Conservation (phyloP, 1,140 invertebrate genomes). For the Drosophila mojavensis region DNA sequence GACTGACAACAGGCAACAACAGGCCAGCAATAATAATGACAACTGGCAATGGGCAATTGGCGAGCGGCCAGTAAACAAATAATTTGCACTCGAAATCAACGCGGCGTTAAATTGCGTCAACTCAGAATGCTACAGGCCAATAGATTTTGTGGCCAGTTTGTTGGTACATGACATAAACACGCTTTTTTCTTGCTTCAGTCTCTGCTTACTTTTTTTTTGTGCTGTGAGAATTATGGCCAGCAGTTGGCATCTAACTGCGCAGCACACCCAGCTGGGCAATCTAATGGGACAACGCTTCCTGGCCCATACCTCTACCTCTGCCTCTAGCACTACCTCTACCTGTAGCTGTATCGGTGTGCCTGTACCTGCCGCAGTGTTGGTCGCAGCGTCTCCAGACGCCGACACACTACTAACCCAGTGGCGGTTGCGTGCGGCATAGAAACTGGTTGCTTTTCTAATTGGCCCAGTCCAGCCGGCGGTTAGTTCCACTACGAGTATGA, state of each 20-base stretch:
- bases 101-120: conserved; percentile 76
- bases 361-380: conserved; percentile 7
- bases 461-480: conserved; percentile 30
- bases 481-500: conserved; percentile 22
- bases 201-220: not conserved
- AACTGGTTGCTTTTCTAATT: conserved; percentile 79
- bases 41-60: conserved; percentile 4
- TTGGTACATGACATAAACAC: conserved; percentile 58
- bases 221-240: conserved; percentile 37
- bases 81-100: conserved; percentile 68
- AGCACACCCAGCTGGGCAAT: conserved; percentile 35
- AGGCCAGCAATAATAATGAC: not conserved
- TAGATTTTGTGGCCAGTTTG: conserved; percentile 47
- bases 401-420: conserved; percentile 76
- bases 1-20: conserved; percentile 33
- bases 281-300: conserved; percentile 53
- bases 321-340: not conserved
- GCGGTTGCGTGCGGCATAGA: conserved; percentile 63
- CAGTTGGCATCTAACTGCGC: conserved; percentile 39
- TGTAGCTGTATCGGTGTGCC: not conserved
- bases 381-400: conserved; percentile 39
- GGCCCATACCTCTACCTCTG: not conserved
- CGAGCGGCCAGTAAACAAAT: conserved; percentile 53
- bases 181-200: conserved; percentile 19
- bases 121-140: conserved; percentile 33